A percentile compares a stretch with the other conserved stretches of the same genome.
phyloP scores from a whole-genome alignment of 1,140 invertebrate species.

The Cyclargus thomasi region DNA sequence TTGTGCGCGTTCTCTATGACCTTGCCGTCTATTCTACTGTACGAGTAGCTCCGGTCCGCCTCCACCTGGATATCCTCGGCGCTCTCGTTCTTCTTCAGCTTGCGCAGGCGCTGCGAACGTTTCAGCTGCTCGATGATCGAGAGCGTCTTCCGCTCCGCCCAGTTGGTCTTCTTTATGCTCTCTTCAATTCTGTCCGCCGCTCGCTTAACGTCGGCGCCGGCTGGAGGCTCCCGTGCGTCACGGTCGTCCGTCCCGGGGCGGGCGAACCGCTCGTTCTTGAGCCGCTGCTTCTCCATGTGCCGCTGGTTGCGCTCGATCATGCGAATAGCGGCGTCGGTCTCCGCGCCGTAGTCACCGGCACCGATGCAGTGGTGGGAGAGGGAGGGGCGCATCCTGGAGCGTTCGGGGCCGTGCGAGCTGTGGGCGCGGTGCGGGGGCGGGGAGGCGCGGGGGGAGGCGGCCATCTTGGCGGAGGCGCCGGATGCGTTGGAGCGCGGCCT shows the following conservation, averaged over 20 bases:
- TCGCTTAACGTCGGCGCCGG: slow-evolving; percentile 50
- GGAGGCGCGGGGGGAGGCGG: slow-evolving; percentile 51
- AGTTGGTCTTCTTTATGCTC: slow-evolving; percentile 69
- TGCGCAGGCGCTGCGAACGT: slow-evolving; percentile 55
- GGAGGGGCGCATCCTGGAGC: slow-evolving; percentile 63
- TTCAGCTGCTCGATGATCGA: slow-evolving; percentile 69
- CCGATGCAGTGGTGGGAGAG: slow-evolving; percentile 66
- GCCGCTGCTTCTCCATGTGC: slow-evolving; percentile 63
- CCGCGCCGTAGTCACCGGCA: slow-evolving; percentile 72
- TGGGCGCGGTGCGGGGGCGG: slow-evolving; percentile 52
- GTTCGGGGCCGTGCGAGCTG: slow-evolving; percentile 69
- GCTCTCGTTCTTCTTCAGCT: slow-evolving; percentile 64
- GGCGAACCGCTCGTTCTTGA: slow-evolving; percentile 49
- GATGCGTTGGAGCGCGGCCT: slow-evolving; percentile 75
- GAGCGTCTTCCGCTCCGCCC: slow-evolving; percentile 63
- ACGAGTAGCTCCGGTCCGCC: slow-evolving; percentile 58
- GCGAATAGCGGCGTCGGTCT: slow-evolving; percentile 75
- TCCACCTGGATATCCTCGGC: slow-evolving; percentile 56
- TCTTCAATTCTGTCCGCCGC: slow-evolving; percentile 61
- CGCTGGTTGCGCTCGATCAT: slow-evolving; percentile 73
- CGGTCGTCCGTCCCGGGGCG: slow-evolving; percentile 49
- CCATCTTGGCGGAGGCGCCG: slow-evolving; percentile 70
- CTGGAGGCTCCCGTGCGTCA: slow-evolving; percentile 39
- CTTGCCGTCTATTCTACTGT: slow-evolving; percentile 70
- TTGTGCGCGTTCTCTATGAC: slow-evolving; percentile 71